A percentile compares a stretch with the other conserved stretches of the same genome.
Evolutionary conservation across 2,888 invertebrate species (phyloP).

Genomic region (Drosophila acutilabella): DNA sequence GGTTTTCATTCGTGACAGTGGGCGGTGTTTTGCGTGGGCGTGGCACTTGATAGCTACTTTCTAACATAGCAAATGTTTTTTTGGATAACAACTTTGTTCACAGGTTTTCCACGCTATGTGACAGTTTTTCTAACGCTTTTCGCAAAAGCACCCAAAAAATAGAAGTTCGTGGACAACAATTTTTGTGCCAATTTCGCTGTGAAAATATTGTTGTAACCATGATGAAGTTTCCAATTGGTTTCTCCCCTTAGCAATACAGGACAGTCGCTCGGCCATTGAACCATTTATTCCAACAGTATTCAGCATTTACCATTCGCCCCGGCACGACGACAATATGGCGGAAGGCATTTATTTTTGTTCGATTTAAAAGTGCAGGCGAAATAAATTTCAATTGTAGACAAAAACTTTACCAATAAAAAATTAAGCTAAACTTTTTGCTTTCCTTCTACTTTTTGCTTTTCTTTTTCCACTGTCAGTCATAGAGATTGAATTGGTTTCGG

Average conservation of each 20-base stretch:
- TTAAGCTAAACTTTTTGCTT: constrained; percentile 47
- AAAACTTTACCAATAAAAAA: constrained; percentile 71
- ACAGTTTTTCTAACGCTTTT: constrained; percentile 58
- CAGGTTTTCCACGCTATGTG: constrained; percentile 22
- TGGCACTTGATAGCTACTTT: constrained; percentile 43
- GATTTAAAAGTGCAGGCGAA: constrained; percentile 73
- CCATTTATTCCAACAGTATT: not conserved
- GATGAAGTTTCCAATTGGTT: constrained; percentile 81
- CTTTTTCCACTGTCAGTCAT: constrained; percentile 8
- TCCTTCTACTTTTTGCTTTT: not conserved
- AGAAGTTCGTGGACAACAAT: constrained; percentile 72
- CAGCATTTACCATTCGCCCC: constrained; percentile 8
- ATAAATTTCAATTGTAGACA: constrained; percentile 62
- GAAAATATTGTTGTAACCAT: constrained; percentile 79
- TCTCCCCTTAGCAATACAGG: constrained; percentile 48
- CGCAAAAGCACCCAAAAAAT: too few relatives aligned
- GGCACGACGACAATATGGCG: constrained; percentile 49
- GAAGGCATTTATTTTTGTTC: constrained; percentile 74
- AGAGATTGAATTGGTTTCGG: not conserved
- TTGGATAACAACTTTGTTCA: constrained; percentile 23
- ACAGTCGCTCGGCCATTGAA: constrained; percentile 9
- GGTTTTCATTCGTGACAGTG: constrained; percentile 62
- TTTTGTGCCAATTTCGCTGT: constrained; percentile 78
- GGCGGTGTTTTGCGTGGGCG: constrained; percentile 58
- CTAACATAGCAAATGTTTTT: constrained; percentile 9